phyloP scores from a whole-genome alignment of 2,888 invertebrate genomes.

The Phalangium opilio region DNA sequence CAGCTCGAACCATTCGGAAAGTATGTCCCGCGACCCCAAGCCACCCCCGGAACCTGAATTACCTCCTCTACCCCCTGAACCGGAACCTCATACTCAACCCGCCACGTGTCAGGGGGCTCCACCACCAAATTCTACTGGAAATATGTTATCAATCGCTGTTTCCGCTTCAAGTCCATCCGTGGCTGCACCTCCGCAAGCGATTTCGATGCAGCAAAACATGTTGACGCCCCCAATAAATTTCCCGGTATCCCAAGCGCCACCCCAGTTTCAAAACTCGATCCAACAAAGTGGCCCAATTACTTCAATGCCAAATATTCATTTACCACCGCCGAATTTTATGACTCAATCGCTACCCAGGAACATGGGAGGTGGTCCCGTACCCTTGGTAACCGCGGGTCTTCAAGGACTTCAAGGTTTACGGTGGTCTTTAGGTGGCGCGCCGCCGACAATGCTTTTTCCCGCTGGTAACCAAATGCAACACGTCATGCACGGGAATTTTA shows the following conservation, averaged over 20 bases:
- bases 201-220: background rate
- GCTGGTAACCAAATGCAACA: slow-evolving; percentile 12
- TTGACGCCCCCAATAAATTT: slow-evolving; percentile 8
- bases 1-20: slow-evolving; percentile 13
- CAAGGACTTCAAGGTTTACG: slow-evolving; percentile 1
- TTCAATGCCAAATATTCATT: slow-evolving; percentile 18
- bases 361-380: background rate
- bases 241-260: slow-evolving; percentile 19
- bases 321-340: slow-evolving; percentile 23
- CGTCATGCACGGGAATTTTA: slow-evolving; percentile 15
- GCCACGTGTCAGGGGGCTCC: slow-evolving; percentile 6
- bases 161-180: slow-evolving; percentile 3
- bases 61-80: slow-evolving; percentile 21
- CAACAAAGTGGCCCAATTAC: slow-evolving; percentile 2
- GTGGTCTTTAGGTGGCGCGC: slow-evolving; percentile 12
- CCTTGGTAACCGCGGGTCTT: too few species aligned
- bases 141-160: background rate
- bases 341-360: slow-evolving; percentile 16
- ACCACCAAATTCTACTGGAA: slow-evolving; percentile 3
- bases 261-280: slow-evolving; percentile 2
- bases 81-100: slow-evolving; percentile 17
- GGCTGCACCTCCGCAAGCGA: slow-evolving; percentile 1
- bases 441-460: slow-evolving; percentile 9
- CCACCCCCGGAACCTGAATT: slow-evolving; percentile 23
- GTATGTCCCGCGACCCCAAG: slow-evolving; percentile 23